phyloP scores from a whole-genome alignment of 2,797 vertebrate genomes.

The Psittacula echo region DNA sequence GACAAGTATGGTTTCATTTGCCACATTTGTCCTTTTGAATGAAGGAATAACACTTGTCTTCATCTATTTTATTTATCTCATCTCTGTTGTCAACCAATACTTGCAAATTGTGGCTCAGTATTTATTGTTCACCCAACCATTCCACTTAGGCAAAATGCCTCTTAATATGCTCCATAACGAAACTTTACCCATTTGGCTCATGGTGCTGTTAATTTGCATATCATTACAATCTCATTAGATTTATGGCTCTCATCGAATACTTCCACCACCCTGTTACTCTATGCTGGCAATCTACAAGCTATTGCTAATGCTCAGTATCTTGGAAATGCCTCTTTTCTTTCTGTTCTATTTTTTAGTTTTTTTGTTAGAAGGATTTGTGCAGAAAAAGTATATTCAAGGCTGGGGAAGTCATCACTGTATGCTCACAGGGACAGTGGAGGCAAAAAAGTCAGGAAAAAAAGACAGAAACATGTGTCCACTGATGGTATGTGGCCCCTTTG shows the following conservation, averaged over 20 bases:
- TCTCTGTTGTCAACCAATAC: constrained; percentile 4
- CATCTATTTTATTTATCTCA: constrained; percentile 42
- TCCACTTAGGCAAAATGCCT: constrained; percentile 81
- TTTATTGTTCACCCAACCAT: constrained; percentile 89
- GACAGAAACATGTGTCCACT: neutral
- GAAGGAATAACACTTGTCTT: constrained; percentile 16
- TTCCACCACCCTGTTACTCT: neutral
- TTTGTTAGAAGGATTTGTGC: neutral
- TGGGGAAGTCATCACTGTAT: neutral
- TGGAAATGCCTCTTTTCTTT: neutral
- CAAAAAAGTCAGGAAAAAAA: neutral
- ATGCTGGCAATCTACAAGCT: constrained; percentile 33
- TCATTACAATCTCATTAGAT: constrained; percentile 85
- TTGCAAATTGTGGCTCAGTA: constrained; percentile 63
- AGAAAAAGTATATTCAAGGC: neutral
- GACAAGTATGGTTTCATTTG: neutral
- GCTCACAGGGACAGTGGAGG: neutral
- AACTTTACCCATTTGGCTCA: constrained; percentile 86
- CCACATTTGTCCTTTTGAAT: neutral
- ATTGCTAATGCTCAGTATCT: constrained; percentile 21
- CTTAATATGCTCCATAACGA: constrained; percentile 87
- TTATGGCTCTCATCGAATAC: constrained; percentile 47
- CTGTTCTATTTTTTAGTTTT: neutral
- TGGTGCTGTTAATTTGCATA: constrained; percentile 88
- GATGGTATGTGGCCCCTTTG: neutral